phyloP scores from a whole-genome alignment of 2,113 vertebrate genomes.

The Protobothrops flavoviridis region DNA sequence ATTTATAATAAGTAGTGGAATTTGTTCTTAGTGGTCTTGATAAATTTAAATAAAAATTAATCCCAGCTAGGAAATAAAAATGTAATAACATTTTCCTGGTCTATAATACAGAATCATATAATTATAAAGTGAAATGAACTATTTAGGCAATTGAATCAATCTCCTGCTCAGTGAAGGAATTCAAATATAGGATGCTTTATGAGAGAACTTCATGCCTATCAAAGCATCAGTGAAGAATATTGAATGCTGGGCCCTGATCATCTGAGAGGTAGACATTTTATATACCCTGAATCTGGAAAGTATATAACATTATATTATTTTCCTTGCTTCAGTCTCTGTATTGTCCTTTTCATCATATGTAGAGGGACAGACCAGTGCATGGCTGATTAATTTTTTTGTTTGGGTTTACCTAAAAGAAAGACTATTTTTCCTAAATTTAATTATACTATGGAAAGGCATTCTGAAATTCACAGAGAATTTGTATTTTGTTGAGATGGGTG shows the following conservation, averaged over 20 bases:
- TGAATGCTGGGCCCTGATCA: constrained; percentile 20
- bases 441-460: neutral
- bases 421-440: neutral
- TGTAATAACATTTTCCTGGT: neutral
- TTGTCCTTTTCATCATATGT: constrained; percentile 27
- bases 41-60: neutral
- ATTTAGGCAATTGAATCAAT: neutral
- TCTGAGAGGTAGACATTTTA: constrained; percentile 27
- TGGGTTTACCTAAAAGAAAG: neutral
- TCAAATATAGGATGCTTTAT: neutral
- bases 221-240: constrained; percentile 28
- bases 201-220: neutral
- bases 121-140: neutral
- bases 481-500: neutral
- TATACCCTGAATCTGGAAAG: constrained; percentile 15
- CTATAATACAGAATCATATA: neutral
- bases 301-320: constrained; percentile 34
- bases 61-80: neutral
- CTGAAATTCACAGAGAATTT: neutral
- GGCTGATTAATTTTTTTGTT: neutral
- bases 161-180: neutral
- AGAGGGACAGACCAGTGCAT: neutral
- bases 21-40: neutral
- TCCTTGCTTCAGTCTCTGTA: neutral
- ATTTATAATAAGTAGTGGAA: neutral